These are phyloP conservation scores for Delichon dasypus DNA, from an alignment of 2,797 vertebrate species.

Conservation along the genomic window DNA sequence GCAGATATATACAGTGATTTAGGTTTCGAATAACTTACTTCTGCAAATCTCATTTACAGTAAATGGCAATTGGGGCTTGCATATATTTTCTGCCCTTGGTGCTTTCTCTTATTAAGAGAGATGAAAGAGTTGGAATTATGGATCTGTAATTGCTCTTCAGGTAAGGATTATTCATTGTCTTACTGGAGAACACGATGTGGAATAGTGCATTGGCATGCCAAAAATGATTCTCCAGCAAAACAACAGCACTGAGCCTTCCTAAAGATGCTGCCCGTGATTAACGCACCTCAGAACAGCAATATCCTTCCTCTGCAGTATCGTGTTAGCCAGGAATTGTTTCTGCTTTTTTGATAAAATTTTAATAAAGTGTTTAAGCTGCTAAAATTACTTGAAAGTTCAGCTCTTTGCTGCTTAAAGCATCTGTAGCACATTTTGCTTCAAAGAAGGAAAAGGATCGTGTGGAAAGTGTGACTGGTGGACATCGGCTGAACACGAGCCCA, in stretches of 20 bases:
- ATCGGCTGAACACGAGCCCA: accelerated
- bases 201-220: background rate
- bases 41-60: background rate
- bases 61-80: background rate
- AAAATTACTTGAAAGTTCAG: background rate
- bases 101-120: constrained; percentile 2
- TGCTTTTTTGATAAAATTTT: background rate
- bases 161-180: constrained; percentile 30
- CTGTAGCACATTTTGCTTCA: background rate
- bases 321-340: background rate
- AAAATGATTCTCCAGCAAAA: background rate
- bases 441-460: accelerated
- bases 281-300: background rate
- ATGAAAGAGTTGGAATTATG: background rate
- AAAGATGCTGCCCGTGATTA: background rate
- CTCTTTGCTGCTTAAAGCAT: background rate
- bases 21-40: background rate
- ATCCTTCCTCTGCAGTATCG: background rate
- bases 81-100: background rate
- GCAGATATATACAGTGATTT: background rate
- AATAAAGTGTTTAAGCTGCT: background rate
- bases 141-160: constrained; percentile 16
- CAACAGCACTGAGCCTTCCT: background rate
- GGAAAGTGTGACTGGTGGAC: background rate
- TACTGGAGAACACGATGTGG: background rate